A percentile compares a stretch with the other conserved stretches of the same genome.
phyloP scores from a whole-genome alignment of 2,888 invertebrate species.

The Torymus aiolomorphi region DNA sequence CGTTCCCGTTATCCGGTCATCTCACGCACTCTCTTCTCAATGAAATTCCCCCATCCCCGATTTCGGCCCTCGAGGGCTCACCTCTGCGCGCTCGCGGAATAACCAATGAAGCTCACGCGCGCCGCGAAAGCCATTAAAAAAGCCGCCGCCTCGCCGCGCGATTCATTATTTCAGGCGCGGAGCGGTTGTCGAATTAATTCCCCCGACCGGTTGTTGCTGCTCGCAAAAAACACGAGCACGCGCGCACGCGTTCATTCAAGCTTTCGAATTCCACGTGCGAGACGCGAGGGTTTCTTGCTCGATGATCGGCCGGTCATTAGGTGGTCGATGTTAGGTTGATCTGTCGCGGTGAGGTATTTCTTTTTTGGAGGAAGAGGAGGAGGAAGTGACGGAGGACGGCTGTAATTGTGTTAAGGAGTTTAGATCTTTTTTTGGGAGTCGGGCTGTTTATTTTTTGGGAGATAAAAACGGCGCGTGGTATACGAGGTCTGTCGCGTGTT shows the following conservation, averaged over 20 bases:
- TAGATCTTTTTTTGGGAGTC: too few species aligned
- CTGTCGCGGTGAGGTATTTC: too few species aligned
- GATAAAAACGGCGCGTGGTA: too few species aligned
- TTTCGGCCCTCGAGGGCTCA: constrained; percentile 6
- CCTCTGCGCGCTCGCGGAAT: constrained; percentile 23
- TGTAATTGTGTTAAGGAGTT: constrained; percentile 3
- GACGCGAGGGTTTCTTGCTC: constrained; percentile 6
- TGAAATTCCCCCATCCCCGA: constrained; percentile 3
- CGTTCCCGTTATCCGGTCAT: too few species aligned
- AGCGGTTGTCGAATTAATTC: neutral
- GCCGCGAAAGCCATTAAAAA: constrained; percentile 12
- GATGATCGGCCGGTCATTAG: constrained; percentile 25
- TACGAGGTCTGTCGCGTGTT: too few species aligned
- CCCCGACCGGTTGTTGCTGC: constrained; percentile 1
- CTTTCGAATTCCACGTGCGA: constrained; percentile 7
- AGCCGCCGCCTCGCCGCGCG: constrained; percentile 4
- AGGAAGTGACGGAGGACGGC: neutral
- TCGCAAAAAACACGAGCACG: neutral
- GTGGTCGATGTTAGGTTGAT: too few species aligned
- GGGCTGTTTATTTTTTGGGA: too few species aligned
- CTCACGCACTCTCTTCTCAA: neutral
- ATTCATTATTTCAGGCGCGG: constrained; percentile 35
- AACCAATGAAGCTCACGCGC: constrained; percentile 22
- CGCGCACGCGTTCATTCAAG: constrained; percentile 8
- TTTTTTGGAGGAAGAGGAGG: too few species aligned